These are phyloP conservation scores for Hylia prasina DNA, from an alignment of 2,113 vertebrate species.

Conservation along the genomic window DNA sequence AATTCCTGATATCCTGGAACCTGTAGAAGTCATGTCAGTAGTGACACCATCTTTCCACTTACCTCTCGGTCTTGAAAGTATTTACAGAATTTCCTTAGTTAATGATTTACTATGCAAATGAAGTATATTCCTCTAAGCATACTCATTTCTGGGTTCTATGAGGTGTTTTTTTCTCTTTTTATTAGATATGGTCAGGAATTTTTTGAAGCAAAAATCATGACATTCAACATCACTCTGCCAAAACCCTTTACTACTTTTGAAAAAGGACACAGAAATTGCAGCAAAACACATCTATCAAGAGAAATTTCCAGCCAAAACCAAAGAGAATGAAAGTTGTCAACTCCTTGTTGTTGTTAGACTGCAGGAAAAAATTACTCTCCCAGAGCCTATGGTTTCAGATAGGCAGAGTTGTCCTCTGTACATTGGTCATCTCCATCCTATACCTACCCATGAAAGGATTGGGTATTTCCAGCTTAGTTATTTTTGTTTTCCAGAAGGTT, in stretches of 20 bases:
- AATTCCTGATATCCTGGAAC: neutral
- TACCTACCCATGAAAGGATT: neutral
- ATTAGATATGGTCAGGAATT: neutral
- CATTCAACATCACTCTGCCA: neutral
- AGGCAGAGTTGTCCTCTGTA: neutral
- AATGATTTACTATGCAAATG: neutral
- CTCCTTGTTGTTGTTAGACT: neutral
- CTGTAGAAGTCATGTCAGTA: neutral
- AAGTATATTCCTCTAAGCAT: neutral
- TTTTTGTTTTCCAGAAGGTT: neutral
- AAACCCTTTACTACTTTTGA: neutral
- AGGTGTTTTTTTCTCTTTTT: neutral
- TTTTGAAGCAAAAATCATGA: neutral
- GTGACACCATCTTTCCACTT: neutral
- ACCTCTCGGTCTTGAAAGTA: neutral
- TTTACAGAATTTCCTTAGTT: neutral
- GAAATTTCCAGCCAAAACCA: neutral
- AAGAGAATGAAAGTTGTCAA: neutral
- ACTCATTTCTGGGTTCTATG: neutral
- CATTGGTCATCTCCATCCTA: neutral
- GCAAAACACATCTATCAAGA: neutral
- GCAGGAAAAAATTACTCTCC: neutral
- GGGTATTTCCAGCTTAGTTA: neutral
- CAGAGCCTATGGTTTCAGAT: neutral
- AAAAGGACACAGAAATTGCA: neutral